Conservation (phyloP, 2,113 vertebrate genomes). For the Ictalurus furcatus region DNA sequence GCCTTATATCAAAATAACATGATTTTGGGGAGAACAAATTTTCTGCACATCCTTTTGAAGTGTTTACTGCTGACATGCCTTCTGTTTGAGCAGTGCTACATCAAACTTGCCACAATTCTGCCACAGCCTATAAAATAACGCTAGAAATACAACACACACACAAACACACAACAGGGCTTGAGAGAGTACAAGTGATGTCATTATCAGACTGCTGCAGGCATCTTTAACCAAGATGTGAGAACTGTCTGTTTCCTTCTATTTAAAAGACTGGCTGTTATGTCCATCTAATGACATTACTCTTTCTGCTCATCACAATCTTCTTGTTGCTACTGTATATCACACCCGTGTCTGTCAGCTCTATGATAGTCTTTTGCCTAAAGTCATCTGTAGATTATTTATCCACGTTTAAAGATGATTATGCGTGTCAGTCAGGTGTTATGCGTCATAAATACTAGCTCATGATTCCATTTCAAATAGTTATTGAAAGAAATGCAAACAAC, state of each 20-base stretch:
- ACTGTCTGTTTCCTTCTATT: conserved; percentile 22
- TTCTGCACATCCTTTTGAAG: conserved; percentile 26
- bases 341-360: not conserved
- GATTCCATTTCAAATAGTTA: not conserved
- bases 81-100: conserved; percentile 30
- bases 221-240: conserved; percentile 25
- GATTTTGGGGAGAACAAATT: not conserved
- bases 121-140: conserved; percentile 26
- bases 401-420: not conserved
- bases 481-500: not conserved
- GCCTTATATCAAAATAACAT: conserved; percentile 11
- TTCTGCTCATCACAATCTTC: not conserved
- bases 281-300: not conserved
- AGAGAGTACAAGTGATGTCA: conserved; percentile 32
- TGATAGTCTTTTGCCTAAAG: not conserved
- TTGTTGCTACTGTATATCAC: not conserved
- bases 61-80: conserved; percentile 36
- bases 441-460: not conserved
- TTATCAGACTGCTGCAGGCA: conserved; percentile 33
- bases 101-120: conserved; percentile 44
- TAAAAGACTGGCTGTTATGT: not conserved
- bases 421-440: not conserved
- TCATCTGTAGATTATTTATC: not conserved
- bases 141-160: not conserved
- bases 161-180: not conserved